Evolutionary conservation across 1,140 invertebrate species (phyloP), one percentile per base, ranked within the genome.

Genomic region (Heliconius congener): DNA sequence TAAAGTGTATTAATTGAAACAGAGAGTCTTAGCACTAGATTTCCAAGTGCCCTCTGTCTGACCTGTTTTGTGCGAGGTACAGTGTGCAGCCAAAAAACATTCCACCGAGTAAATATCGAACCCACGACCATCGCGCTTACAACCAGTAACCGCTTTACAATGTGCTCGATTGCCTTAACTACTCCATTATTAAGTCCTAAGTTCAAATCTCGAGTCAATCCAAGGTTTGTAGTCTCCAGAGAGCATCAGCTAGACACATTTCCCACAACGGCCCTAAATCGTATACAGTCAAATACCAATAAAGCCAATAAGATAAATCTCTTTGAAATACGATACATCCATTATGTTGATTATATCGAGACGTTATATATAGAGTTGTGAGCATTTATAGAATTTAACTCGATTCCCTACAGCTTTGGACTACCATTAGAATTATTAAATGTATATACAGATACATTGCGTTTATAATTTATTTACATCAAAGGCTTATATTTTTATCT

Each of bases 261-360:
- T 66, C 60, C 27, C 60, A 30, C 60, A 23, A 66, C 60, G n/a
- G 8, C 23, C n/a, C 60, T 66, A 66, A 66, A 66, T 66, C 27
- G 23, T 66, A 27, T 27, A 11, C n/a, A 66, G 60, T 66, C 60
- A 66, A 66, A 66, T 66, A 66, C 60, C 3, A 27, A 66, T 66
- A 66, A 13, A 66, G 13, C 57, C 23, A 66, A 66, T 66, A 3
- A 66, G 23, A 66, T 66, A 66, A 66, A 66, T 66, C 60, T 66
- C 60, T 66, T 30, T 66, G 60, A 66, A 66, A 66, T 30, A 66
- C 60, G 60, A 66, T 66, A 66, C 9, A 66, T 66, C 60, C 60
- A 66, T 66, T 30, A 66, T 66, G 9, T 66, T 30, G 9, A 66
- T 66, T 66, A 66, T 66, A 66, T 18, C 55, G 55, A 19, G 19